Evolutionary conservation across 92 coral and sea anemone species (phyloP), one percentile per base, ranked within the genome.

Genomic region (Virgularia gustaviana): DNA sequence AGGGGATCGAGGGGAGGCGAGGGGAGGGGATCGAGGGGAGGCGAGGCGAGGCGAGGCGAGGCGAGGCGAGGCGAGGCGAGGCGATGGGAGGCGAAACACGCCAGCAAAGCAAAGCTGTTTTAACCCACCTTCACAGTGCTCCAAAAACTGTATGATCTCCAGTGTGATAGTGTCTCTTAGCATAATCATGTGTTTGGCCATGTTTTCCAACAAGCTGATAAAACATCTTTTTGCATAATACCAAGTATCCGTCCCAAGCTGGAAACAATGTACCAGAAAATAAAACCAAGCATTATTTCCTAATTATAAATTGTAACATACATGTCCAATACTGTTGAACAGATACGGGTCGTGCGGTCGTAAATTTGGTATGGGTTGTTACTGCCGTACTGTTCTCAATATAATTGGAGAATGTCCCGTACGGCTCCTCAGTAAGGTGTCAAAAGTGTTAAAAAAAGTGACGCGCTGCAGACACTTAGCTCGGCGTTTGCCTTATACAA

Each of bases 241-340:
- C 98, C 98, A 92, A 23, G 98, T 92, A 66, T 92, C 98, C 68
- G 98, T 92, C 44, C 98, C 98, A 52, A 92, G 96, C 98, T 92
- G 82, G 18, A 30, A 57, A 39, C 29, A 37, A 15, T 28, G 23
- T 6, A 44, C 6, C 15, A 28, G 34, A 34, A 34, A 25, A 49
- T 8, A 19, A 39, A 2, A 20, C 2, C 33, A 36, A 25, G 9
- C 22, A 25, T 22, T 6, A 22, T 24, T 15, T 59, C 33, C 18
- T 6, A 23, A 59, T 8, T n/a, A 57, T 23, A 18, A 30, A 59
- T n/a, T n/a, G n/a, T n/a, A n/a, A n/a, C n/a, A n/a, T n/a, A n/a
- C n/a, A n/a, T n/a, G n/a, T n/a, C n/a, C n/a, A n/a, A n/a, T n/a
- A n/a, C n/a, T n/a, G n/a, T n/a, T n/a, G n/a, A n/a, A n/a, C n/a